Evolutionary conservation across 2,888 invertebrate genomes (phyloP).

Genomic region (Andrena fulva): DNA sequence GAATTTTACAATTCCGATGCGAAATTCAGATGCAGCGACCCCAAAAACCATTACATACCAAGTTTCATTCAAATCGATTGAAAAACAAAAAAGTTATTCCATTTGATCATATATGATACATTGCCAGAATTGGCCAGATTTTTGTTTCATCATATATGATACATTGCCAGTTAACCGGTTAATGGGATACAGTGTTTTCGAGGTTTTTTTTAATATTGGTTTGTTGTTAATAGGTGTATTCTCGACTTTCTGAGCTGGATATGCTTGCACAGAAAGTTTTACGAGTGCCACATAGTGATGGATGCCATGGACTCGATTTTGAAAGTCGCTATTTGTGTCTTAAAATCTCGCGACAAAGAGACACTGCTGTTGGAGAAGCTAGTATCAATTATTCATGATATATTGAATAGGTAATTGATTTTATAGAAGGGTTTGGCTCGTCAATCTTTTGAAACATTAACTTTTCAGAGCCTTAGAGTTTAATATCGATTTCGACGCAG

Average conservation of each 20-base stretch:
- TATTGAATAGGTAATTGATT: slow-evolving; percentile 56
- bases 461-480: slow-evolving; percentile 58
- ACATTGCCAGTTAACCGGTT: too few species aligned
- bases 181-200: neutral
- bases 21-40: too few species aligned
- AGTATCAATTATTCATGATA: slow-evolving; percentile 22
- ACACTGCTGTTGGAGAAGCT: slow-evolving; percentile 35
- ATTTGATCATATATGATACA: too few species aligned
- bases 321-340: slow-evolving; percentile 54
- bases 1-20: too few species aligned
- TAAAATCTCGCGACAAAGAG: slow-evolving; percentile 42
- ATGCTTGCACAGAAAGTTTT: slow-evolving; percentile 58
- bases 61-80: too few species aligned
- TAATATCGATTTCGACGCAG: slow-evolving; percentile 36
- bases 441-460: neutral
- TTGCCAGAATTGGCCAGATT: too few species aligned
- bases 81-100: too few species aligned
- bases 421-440: neutral
- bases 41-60: too few species aligned
- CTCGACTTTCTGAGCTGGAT: slow-evolving; percentile 56
- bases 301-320: slow-evolving; percentile 61
- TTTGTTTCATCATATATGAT: too few species aligned
- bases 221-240: slow-evolving; percentile 36
- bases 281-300: slow-evolving; percentile 58
- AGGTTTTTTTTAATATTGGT: neutral